phyloP scores from a whole-genome alignment of 2,888 invertebrate genomes.

The Coelogynopora nodosa region DNA sequence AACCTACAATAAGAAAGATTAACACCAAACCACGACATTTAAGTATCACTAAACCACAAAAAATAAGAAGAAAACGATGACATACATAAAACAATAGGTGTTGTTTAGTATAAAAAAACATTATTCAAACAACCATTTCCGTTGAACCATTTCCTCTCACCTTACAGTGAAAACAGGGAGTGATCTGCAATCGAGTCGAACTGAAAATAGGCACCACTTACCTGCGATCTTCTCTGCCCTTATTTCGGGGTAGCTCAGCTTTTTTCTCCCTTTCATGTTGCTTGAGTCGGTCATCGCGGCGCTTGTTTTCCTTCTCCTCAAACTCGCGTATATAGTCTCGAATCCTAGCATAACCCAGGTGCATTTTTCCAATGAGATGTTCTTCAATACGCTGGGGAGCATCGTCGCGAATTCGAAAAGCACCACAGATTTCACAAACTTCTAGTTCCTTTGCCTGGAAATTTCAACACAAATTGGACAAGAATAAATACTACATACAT shows the following conservation, averaged over 20 bases:
- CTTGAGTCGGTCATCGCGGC: not conserved
- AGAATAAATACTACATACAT: not conserved
- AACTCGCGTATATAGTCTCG: conserved; percentile 52
- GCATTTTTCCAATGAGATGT: conserved; percentile 95
- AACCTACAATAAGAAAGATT: not conserved
- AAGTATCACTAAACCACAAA: no score
- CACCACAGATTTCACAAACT: conserved; percentile 95
- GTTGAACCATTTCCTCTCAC: no score
- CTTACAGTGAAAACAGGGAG: no score
- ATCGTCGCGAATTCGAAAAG: conserved; percentile 96
- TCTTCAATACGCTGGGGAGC: conserved; percentile 95
- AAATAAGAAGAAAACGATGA: no score
- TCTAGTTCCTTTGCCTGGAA: conserved; percentile 92
- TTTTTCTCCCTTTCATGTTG: not conserved
- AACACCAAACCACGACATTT: not conserved
- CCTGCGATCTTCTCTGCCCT: not conserved
- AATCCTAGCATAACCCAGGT: conserved; percentile 78
- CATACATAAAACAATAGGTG: no score
- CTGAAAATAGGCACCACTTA: no score
- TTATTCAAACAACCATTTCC: no score
- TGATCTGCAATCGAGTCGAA: no score
- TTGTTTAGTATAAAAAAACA: no score
- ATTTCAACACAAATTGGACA: not conserved
- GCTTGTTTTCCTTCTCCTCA: conserved; percentile 27
- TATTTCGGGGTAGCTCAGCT: not conserved